These are phyloP conservation scores for Bhutanitis thaidina DNA, from an alignment of 2,888 invertebrate species.

Conservation along the genomic window DNA sequence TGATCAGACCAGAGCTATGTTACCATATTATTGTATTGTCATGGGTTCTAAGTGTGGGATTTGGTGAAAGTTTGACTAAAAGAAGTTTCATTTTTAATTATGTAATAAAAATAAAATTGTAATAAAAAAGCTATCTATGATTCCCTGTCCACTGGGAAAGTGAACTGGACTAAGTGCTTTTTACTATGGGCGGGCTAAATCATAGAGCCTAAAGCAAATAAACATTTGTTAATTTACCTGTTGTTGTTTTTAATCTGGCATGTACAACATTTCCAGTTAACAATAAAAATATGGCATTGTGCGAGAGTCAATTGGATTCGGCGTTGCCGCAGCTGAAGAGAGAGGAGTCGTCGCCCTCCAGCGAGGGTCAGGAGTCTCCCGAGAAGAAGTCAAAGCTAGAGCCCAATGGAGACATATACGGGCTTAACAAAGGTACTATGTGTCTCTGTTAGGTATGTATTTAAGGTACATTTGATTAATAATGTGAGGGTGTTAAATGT, in stretches of 20 bases:
- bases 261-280: slow-evolving; percentile 21
- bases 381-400: slow-evolving; percentile 52
- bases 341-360: slow-evolving; percentile 43
- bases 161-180: too few species aligned
- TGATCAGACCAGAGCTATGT: too few species aligned
- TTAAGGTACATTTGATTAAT: not conserved
- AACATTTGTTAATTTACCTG: too few species aligned
- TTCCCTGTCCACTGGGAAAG: too few species aligned
- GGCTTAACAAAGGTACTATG: slow-evolving; percentile 42
- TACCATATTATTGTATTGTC: too few species aligned
- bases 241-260: not conserved
- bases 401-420: slow-evolving; percentile 57
- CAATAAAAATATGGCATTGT: slow-evolving; percentile 55
- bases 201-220: too few species aligned
- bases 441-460: slow-evolving; percentile 2
- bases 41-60: too few species aligned
- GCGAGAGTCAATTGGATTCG: slow-evolving; percentile 63
- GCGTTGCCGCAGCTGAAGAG: slow-evolving; percentile 49
- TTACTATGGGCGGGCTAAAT: too few species aligned
- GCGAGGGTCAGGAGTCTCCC: slow-evolving; percentile 48
- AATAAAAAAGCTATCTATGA: too few species aligned
- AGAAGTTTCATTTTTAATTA: too few species aligned
- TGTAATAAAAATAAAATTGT: too few species aligned
- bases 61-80: too few species aligned
- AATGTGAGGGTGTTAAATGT: not conserved